Percentiles rank a stretch among this genome's conserved stretches.
Conservation (phyloP, 2,888 invertebrate genomes). For the Osmoderma eremita region DNA sequence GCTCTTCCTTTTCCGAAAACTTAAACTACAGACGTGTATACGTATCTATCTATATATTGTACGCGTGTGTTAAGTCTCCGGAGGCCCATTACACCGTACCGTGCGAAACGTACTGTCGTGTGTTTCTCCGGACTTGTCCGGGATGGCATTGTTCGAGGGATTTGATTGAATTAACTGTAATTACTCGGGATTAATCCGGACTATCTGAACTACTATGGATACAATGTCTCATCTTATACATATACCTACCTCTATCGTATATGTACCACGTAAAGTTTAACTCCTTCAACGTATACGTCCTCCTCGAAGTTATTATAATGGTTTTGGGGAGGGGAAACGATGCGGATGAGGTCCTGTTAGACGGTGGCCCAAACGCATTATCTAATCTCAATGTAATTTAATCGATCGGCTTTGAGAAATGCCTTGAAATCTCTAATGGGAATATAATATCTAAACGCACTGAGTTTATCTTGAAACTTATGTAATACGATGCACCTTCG, state of each 20-base stretch:
- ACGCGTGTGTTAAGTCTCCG: constrained; percentile 54
- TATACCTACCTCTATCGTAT: constrained; percentile 8
- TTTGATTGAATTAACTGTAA: constrained; percentile 63
- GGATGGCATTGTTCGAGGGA: constrained; percentile 58
- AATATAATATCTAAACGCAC: constrained; percentile 25
- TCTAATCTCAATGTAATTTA: constrained; percentile 31
- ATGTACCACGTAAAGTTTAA: constrained; percentile 31
- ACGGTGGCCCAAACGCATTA: constrained; percentile 28
- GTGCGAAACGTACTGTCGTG: constrained; percentile 49
- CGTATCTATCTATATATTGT: constrained; percentile 42
- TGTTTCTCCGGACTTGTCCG: constrained; percentile 51
- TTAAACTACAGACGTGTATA: constrained; percentile 28
- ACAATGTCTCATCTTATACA: constrained; percentile 42
- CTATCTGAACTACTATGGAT: constrained; percentile 42
- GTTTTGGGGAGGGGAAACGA: constrained; percentile 19
- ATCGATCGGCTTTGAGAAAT: constrained; percentile 33
- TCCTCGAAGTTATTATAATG: constrained; percentile 32
- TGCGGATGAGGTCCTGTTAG: constrained; percentile 29
- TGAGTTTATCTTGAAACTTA: not conserved
- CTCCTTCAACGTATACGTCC: constrained; percentile 30
- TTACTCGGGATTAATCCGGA: constrained; percentile 57
- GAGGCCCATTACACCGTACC: constrained; percentile 61
- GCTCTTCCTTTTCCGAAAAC: constrained; percentile 47
- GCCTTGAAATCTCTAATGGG: constrained; percentile 18
- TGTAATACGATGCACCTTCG: not conserved